These are phyloP conservation scores for Salvelinus namaycush DNA, from an alignment of 2,113 vertebrate genomes.

Conservation along the genomic window DNA sequence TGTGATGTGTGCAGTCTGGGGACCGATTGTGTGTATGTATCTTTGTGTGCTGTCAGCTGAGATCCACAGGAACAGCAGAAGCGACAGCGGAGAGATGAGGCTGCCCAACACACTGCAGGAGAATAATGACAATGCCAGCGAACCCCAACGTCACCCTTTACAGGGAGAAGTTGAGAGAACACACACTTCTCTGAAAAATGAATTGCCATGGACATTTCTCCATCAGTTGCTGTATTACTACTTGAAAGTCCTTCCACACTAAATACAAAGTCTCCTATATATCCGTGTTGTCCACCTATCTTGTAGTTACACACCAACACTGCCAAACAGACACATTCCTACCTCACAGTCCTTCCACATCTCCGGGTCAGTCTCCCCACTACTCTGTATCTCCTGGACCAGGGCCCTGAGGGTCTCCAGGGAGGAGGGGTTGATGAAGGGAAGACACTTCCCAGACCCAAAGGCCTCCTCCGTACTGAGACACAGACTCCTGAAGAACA, in stretches of 20 bases:
- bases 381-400: conserved; percentile 83
- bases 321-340: conserved; percentile 14
- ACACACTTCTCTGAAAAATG: too few relatives aligned
- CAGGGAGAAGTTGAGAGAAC: neutral
- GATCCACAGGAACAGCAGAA: conserved; percentile 37
- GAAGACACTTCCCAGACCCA: conserved; percentile 80
- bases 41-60: conserved; percentile 40
- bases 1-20: neutral
- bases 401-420: conserved; percentile 79
- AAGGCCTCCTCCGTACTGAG: conserved; percentile 73
- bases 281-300: neutral
- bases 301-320: neutral
- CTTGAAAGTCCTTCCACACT: too few relatives aligned
- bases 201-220: too few relatives aligned
- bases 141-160: conserved; percentile 12
- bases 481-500: conserved; percentile 56
- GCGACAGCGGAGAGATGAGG: conserved; percentile 43
- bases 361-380: conserved; percentile 78
- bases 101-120: conserved; percentile 20
- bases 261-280: too few relatives aligned
- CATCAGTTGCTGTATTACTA: too few relatives aligned
- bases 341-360: conserved; percentile 91
- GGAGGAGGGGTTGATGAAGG: conserved; percentile 80
- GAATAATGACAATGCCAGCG: conserved; percentile 26
- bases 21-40: neutral